Base-by-base conservation (phyloP, 2,888 invertebrate species). In the Strigamia crassipes region DNA sequence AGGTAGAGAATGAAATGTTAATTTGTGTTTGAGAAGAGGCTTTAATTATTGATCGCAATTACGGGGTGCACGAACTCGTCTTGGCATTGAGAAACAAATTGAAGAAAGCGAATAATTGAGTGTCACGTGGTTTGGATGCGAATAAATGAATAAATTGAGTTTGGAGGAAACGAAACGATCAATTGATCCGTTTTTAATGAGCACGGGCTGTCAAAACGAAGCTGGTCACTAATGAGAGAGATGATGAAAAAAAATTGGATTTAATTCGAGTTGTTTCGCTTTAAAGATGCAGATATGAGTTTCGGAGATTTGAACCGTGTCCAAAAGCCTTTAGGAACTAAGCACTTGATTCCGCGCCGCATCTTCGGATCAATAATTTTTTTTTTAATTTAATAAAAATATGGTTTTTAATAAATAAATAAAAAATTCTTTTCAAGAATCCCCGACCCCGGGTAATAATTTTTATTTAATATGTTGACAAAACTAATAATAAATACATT, bases 341-440 rank as follows among this genome's bases (percentile, higher is more conserved):
- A 23, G 61, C 61, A 10, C 61, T 61, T 18, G 61, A 18, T 21
- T 8, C 61, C 61, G 8, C 61, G 61, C 1, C 61, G 61, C 61
- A 66, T 66, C 61, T 66, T 66, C 23, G 61, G 61, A 66, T 66
- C 61, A 66, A 66, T 66, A n/a, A n/a, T n/a, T n/a, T n/a, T n/a
- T n/a, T n/a, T n/a, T n/a, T n/a, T n/a, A n/a, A n/a, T n/a, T n/a
- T n/a, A n/a, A n/a, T n/a, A n/a, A n/a, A n/a, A n/a, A n/a, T n/a
- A n/a, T n/a, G n/a, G n/a, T n/a, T n/a, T n/a, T n/a, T n/a, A n/a
- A n/a, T n/a, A n/a, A n/a, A n/a, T n/a, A n/a, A n/a, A n/a, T n/a
- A n/a, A n/a, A n/a, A n/a, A n/a, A n/a, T n/a, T n/a, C n/a, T n/a
- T n/a, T n/a, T n/a, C n/a, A n/a, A n/a, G n/a, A n/a, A n/a, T 27